A percentile compares a stretch with the other conserved stretches of the same genome.
Evolutionary conservation across 1,140 invertebrate species (phyloP).

Genomic region (Drosophila jambulina): DNA sequence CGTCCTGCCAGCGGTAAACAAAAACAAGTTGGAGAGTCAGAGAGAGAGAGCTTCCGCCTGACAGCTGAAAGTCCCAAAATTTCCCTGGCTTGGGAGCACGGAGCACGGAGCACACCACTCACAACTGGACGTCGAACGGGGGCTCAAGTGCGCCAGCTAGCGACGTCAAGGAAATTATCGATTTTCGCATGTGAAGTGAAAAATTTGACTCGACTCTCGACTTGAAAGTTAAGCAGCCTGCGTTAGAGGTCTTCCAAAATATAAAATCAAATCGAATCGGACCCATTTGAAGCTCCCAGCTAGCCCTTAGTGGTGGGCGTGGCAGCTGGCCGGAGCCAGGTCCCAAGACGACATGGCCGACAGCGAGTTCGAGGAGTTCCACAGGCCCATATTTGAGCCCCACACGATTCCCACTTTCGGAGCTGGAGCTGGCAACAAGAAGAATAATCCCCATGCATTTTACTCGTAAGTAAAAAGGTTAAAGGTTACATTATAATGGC

Average conservation of each 20-base stretch:
- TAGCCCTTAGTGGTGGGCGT: constrained; percentile 40
- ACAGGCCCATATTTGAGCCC: constrained; percentile 90
- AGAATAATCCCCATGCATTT: constrained; percentile 87
- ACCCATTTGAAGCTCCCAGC: constrained; percentile 5
- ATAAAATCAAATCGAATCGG: not conserved
- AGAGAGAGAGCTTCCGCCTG: constrained; percentile 50
- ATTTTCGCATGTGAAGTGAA: constrained; percentile 75
- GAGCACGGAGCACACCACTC: constrained; percentile 40
- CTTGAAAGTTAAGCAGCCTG: not conserved
- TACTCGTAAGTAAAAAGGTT: constrained; percentile 88
- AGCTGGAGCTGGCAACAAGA: constrained; percentile 84
- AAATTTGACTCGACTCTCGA: constrained; percentile 42
- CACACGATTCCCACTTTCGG: constrained; percentile 89
- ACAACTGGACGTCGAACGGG: constrained; percentile 64
- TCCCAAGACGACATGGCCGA: constrained; percentile 90
- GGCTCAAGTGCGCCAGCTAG: constrained; percentile 47
- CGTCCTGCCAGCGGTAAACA: constrained; percentile 65
- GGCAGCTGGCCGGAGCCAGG: constrained; percentile 51
- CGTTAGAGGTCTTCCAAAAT: not conserved
- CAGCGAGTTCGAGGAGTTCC: constrained; percentile 96
- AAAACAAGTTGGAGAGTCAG: constrained; percentile 69
- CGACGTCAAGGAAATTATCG: constrained; percentile 82
- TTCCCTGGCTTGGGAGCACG: constrained; percentile 44
- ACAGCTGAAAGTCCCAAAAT: constrained; percentile 60
- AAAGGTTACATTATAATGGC: not conserved